phyloP scores from a whole-genome alignment of 2,797 vertebrate genomes.

The Hyperoplus immaculatus region DNA sequence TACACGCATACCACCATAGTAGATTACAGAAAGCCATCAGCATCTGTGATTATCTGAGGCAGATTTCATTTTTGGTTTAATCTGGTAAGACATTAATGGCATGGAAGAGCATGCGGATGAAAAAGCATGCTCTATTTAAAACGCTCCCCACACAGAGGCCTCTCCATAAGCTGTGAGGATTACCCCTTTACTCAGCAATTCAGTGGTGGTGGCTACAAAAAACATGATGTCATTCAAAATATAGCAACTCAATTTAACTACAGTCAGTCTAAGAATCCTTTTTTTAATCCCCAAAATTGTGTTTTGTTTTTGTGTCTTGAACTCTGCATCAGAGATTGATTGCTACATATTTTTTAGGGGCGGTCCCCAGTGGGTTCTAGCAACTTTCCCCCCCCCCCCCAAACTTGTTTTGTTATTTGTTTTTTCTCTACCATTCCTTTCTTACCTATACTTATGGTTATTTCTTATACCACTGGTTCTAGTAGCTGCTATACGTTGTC shows the following conservation, averaged over 20 bases:
- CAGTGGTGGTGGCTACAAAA: conserved; percentile 43
- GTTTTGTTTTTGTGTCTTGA: background rate
- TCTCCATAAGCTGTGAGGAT: conserved; percentile 71
- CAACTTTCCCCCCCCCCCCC: background rate
- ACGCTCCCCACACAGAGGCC: conserved; percentile 47
- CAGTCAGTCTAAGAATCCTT: background rate
- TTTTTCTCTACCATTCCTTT: background rate
- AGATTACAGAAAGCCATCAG: conserved; percentile 41
- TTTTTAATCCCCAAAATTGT: background rate
- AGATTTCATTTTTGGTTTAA: conserved; percentile 72
- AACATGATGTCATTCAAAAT: conserved; percentile 48
- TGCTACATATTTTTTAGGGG: conserved; percentile 3
- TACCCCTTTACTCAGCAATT: conserved; percentile 74
- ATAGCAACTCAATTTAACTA: conserved; percentile 12
- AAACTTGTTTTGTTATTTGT: background rate
- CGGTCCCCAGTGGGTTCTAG: background rate
- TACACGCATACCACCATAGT: conserved; percentile 31
- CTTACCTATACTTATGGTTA: no score
- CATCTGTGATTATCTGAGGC: conserved; percentile 69
- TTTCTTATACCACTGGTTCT: background rate
- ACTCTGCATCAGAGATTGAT: conserved; percentile 1
- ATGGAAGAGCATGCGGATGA: conserved; percentile 61
- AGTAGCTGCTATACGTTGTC: background rate
- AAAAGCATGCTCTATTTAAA: conserved; percentile 58
- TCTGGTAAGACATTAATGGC: conserved; percentile 75